phyloP scores from a whole-genome alignment of 2,888 invertebrate genomes.

The Drosophila aldrichi region DNA sequence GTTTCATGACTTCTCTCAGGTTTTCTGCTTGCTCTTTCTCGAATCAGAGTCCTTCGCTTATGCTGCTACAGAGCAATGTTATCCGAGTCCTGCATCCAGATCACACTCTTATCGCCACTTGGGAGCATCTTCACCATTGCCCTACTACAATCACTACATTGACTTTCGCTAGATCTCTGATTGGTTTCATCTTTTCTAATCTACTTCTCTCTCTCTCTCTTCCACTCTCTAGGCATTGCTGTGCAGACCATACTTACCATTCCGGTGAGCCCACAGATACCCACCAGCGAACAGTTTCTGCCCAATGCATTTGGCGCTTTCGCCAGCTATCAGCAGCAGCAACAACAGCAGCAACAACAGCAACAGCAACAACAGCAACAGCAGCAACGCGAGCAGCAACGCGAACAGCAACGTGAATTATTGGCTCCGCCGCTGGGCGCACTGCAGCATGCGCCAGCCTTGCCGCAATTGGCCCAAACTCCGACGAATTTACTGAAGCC shows the following conservation, averaged over 20 bases:
- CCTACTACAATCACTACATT: no score
- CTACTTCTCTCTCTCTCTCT: slow-evolving; percentile 24
- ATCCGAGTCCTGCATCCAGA: no score
- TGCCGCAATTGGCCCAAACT: slow-evolving; percentile 84
- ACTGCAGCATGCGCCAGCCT: slow-evolving; percentile 82
- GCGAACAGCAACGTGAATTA: slow-evolving; percentile 64
- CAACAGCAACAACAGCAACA: slow-evolving; percentile 53
- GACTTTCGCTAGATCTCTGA: no score
- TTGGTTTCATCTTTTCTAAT: not conserved
- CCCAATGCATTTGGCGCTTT: slow-evolving; percentile 83
- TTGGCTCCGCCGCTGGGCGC: slow-evolving; percentile 85
- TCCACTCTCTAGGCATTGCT: slow-evolving; percentile 90
- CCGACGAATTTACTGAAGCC: slow-evolving; percentile 91
- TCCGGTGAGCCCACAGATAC: slow-evolving; percentile 94
- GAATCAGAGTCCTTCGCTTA: no score
- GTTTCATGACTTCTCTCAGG: no score
- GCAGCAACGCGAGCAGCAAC: slow-evolving; percentile 58
- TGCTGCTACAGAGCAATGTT: no score
- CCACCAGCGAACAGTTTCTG: slow-evolving; percentile 88
- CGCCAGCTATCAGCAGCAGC: slow-evolving; percentile 75
- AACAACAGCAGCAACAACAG: slow-evolving; percentile 59
- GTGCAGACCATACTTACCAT: slow-evolving; percentile 98
- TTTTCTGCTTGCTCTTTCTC: no score
- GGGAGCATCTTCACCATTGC: no score
- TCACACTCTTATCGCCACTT: no score